Evolutionary conservation across 2,888 invertebrate species (phyloP), one percentile per base, ranked within the genome.

Genomic region (Tenthredo mesomela): DNA sequence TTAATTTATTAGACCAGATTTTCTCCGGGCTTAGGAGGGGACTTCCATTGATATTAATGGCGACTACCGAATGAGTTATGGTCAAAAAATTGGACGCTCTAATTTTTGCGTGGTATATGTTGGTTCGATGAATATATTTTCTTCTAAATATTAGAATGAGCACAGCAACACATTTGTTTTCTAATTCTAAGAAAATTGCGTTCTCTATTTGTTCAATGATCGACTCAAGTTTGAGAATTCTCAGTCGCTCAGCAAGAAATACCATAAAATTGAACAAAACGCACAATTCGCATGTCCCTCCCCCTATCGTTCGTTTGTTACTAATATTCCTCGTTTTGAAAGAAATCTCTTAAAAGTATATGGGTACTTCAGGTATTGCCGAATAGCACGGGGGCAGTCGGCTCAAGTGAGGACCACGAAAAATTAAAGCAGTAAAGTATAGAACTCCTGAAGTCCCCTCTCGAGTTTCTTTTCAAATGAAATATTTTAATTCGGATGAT

Each of bases 21-120:
- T 61, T 61, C 80, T 37, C 61, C 40, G 7, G 80, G 40, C 12
- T 80, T 58, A 40, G 61, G 40, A 29, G 80, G 80, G 37, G 58
- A 58, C 58, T 80, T 80, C 21, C 80, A 80, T 61, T 80, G 80
- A 80, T 80, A 80, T 80, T 80, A 80, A 80, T 58, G 58, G 80
- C 61, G 61, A 80, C 61, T 40, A 40, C 58, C 37, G 37, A 61
- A 33, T 40, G 80, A 80, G 21, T 80, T 61, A 80, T 80, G 61
- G 61, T 25, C 33, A 29, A 40, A 40, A 33, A 80, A 61, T 9
- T 61, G 58, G 18, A 21, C 58, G n/a, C 61, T 40, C 37, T 58
- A 80, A 80, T 80, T 80, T 61, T 21, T 5, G 6, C 25, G 21
- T n/a, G 0, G 7, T 37, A n/a, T 54, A 54, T 61, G 12, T 50